These are phyloP conservation scores for Drosophila tanythrix DNA, from an alignment of 2,888 invertebrate genomes.

Conservation along the genomic window DNA sequence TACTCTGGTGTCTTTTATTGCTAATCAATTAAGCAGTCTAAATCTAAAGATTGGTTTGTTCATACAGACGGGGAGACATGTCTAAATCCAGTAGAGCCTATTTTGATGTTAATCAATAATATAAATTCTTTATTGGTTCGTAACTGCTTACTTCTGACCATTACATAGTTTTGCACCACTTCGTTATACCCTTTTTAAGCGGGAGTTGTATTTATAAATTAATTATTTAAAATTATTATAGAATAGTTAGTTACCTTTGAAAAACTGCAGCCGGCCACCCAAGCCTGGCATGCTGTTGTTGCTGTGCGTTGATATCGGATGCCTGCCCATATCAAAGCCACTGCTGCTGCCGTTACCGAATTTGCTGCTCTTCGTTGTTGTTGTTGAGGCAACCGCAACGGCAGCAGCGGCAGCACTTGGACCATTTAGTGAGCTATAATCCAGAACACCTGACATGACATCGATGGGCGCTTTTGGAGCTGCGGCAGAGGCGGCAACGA, in stretches of 20 bases:
- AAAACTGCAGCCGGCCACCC: slow-evolving; percentile 85
- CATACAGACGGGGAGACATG: not conserved
- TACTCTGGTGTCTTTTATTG: not conserved
- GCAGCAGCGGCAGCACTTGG: slow-evolving; percentile 36
- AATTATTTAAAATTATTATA: not conserved
- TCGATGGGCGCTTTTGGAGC: slow-evolving; percentile 59
- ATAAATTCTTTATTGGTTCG: not conserved
- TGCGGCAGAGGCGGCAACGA: slow-evolving; percentile 58
- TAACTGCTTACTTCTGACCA: not conserved
- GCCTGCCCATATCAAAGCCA: slow-evolving; percentile 79
- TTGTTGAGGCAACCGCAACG: slow-evolving; percentile 39
- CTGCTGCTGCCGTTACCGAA: slow-evolving; percentile 46
- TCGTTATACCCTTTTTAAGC: not conserved
- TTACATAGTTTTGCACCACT: not conserved
- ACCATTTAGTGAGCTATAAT: slow-evolving; percentile 71
- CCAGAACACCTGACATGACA: slow-evolving; percentile 74
- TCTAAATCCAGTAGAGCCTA: too few species aligned
- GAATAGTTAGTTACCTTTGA: slow-evolving; percentile 76
- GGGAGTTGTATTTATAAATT: not conserved
- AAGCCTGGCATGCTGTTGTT: slow-evolving; percentile 63
- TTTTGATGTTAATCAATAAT: not conserved
- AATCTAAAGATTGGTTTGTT: not conserved
- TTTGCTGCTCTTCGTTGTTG: slow-evolving; percentile 54
- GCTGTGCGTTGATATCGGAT: slow-evolving; percentile 75
- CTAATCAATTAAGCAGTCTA: not conserved